phyloP scores from a whole-genome alignment of 2,888 invertebrate species.

The Ornithoptera priamus region DNA sequence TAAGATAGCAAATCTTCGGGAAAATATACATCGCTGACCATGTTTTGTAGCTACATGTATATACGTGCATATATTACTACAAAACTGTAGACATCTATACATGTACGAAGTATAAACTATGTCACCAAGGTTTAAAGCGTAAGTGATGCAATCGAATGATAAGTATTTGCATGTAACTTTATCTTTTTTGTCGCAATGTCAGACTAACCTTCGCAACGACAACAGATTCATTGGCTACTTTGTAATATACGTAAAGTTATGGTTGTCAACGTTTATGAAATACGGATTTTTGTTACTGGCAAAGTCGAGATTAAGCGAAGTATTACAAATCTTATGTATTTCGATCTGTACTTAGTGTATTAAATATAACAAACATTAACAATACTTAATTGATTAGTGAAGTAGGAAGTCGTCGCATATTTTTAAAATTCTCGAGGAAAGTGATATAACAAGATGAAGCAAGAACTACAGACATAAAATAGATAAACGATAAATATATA shows the following conservation, averaged over 20 bases:
- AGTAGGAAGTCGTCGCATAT: too few relatives aligned
- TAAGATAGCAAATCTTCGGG: too few relatives aligned
- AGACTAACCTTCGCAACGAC: background rate
- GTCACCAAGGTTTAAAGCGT: background rate
- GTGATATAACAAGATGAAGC: too few relatives aligned
- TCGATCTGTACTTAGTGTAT: too few relatives aligned
- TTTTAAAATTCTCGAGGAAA: too few relatives aligned
- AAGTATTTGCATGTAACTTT: background rate
- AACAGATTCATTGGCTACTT: conserved; percentile 3
- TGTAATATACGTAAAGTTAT: background rate
- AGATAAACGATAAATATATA: too few relatives aligned
- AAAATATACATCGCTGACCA: background rate
- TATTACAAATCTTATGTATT: too few relatives aligned
- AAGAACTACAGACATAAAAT: too few relatives aligned
- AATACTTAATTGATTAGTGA: too few relatives aligned
- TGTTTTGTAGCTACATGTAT: background rate
- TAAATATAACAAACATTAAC: too few relatives aligned
- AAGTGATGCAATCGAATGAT: conserved; percentile 1
- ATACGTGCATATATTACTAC: too few relatives aligned
- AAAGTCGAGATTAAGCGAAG: too few relatives aligned
- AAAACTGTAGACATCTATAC: background rate
- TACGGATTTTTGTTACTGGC: background rate
- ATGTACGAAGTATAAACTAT: background rate
- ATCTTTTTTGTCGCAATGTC: background rate
- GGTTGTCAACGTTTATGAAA: background rate